Evolutionary conservation across 2,113 vertebrate species (phyloP), one percentile per base, ranked within the genome.

Genomic region (Siniperca knerii): DNA sequence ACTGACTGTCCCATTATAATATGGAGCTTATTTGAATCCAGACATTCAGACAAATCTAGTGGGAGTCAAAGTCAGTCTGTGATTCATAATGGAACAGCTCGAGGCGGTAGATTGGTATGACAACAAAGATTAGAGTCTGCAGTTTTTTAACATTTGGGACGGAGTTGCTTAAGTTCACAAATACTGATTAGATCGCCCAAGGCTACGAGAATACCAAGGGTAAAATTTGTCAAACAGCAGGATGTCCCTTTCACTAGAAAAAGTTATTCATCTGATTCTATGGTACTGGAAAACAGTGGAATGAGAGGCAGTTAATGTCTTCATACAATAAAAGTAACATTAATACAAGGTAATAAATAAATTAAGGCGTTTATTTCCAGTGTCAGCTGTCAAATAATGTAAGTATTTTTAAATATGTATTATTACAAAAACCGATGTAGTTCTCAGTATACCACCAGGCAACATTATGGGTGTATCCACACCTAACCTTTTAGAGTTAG

Each of bases 41-140:
- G 73, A 64, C 57, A 71, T 61, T 61, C 55, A 81, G 67, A 79
- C 67, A 65, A 79, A 75, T 75, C 67, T 73, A 61, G 12, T 23
- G 65, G 65, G 85, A 77, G 79, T 62, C 42, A 6, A 70, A 88
- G 70, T 62, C 50, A 10, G 75, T 57, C 70, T 50, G 42, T 67
- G 79, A 86, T 74, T 81, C 33, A 29, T 89, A 83, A 82, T 80
- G 52, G 23, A 77, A 71, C n/a, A 50, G 80, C 89, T 72, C 20
- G 69, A 80, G 72, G 88, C 72, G 1, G 57, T 37, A 55, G 72
- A 77, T 80, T 82, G 46, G 46, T 61, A 75, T 79, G 82, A 81
- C 85, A 86, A 82, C 64, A 82, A 60, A 83, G 81, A 88, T 88
- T 85, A 87, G 40, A 66, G 66, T 60, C 11, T 71, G 11, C 25